A percentile compares a stretch with the other conserved stretches of the same genome.
Evolutionary conservation across 2,888 invertebrate species (phyloP).

Genomic region (Trichacis sp.): DNA sequence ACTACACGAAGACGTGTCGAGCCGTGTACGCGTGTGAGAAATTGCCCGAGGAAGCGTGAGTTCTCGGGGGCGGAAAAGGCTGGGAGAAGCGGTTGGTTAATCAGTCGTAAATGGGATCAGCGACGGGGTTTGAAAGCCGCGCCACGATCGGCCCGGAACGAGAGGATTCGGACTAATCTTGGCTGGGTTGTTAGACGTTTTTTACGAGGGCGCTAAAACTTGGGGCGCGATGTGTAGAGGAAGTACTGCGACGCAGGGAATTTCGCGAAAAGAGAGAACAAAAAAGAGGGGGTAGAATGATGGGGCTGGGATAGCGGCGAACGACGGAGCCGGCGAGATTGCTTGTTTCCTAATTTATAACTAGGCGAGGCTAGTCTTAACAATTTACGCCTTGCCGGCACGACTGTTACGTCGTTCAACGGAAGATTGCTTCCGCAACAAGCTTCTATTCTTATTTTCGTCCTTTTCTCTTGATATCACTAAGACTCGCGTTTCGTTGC

Average conservation of each 20-base stretch:
- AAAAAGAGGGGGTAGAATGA: constrained; percentile 24
- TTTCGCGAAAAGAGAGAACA: constrained; percentile 7
- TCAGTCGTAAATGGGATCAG: constrained; percentile 50
- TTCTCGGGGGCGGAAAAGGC: background rate
- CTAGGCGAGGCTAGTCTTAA: constrained; percentile 66
- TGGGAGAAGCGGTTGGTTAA: constrained; percentile 33
- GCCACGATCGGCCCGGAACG: constrained; percentile 20
- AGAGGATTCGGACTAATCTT: constrained; percentile 47
- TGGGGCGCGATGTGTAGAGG: constrained; percentile 5
- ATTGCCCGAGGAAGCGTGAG: constrained; percentile 9
- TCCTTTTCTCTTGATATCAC: constrained; percentile 39
- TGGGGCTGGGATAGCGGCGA: constrained; percentile 39
- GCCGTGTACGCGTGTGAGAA: constrained; percentile 11
- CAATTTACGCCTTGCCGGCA: constrained; percentile 64
- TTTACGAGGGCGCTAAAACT: constrained; percentile 50
- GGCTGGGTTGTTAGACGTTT: constrained; percentile 48
- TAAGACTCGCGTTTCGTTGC: constrained; percentile 40
- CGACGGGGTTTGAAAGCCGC: constrained; percentile 19
- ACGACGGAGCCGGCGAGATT: constrained; percentile 60
- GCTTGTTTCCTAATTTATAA: constrained; percentile 68
- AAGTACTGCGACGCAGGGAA: constrained; percentile 11
- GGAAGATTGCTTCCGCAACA: constrained; percentile 53
- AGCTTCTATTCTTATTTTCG: constrained; percentile 27
- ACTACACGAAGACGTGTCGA: background rate
- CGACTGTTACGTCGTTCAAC: constrained; percentile 55